Evolutionary conservation across 1,140 invertebrate genomes (phyloP), one percentile per base, ranked within the genome.

Genomic region (Drosophila tani): DNA sequence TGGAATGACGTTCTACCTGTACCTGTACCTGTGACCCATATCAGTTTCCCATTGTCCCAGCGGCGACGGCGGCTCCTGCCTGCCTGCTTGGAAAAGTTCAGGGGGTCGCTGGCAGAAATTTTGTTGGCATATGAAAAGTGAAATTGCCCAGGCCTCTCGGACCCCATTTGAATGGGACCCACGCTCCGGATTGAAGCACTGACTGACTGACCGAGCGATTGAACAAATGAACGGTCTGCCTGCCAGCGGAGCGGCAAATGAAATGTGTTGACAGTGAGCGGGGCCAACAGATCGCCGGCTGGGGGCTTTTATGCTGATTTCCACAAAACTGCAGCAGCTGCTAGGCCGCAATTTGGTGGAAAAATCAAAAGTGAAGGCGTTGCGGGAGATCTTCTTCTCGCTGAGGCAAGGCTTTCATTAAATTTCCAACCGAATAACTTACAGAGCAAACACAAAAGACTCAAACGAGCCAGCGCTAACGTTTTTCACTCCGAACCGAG

Each of bases 191-290:
- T 17, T 50, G 40, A 74, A 46, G 55, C 63, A 67, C 62, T 73
- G 58, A 75, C 56, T 80, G 69, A 45, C 81, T 68, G 77, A 68
- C 81, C 60, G 71, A 62, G 41, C 64, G 69, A 79, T 46, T 70
- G 50, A 73, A 55, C 60, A 73, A 79, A 75, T 85, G 73, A 66
- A 76, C 62, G 46, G 62, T 47, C 75, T 77, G 74, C 60, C 64
- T 59, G 67, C 56, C 45, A 49, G 38, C 35, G 29, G n/a, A 59
- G 63, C 67, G 51, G 45, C 82, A 84, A 55, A 82, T 82, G 66
- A 87, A 77, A 87, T 73, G 71, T 88, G 83, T 87, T 88, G 83
- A 85, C 83, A 87, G 79, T 73, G 79, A 75, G 45, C 69, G 45
- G 47, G 15, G 43, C 62, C 40, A 38, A 38, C 35, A 38, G 43